Percentiles rank a stretch among this genome's conserved stretches.
Evolutionary conservation across 2,888 invertebrate genomes (phyloP).

Genomic region (Heliothis peltigera): DNA sequence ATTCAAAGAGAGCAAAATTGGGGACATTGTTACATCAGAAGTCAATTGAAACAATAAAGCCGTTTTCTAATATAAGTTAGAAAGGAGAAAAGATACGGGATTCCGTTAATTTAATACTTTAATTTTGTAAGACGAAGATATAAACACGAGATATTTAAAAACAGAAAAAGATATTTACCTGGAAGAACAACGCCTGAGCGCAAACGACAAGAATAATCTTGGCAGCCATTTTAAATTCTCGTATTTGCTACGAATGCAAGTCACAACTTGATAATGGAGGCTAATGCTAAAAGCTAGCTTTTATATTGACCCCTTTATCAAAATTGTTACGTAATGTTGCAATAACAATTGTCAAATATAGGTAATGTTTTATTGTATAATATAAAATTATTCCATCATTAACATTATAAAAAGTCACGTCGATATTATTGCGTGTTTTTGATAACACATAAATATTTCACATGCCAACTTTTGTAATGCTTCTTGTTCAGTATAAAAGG

Average conservation of each 20-base stretch:
- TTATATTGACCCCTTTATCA: conserved; percentile 37
- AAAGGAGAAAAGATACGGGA: not conserved
- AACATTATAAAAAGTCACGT: conserved; percentile 18
- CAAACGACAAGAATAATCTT: conserved; percentile 48
- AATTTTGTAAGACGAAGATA: too few relatives aligned
- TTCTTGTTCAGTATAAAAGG: conserved; percentile 24
- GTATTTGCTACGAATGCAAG: conserved; percentile 15
- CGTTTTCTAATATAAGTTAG: not conserved
- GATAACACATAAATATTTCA: conserved; percentile 4
- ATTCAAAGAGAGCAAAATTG: not conserved
- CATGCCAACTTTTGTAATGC: conserved; percentile 3
- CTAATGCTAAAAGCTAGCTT: not conserved
- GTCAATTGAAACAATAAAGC: not conserved
- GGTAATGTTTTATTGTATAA: conserved; percentile 36
- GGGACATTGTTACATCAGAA: not conserved
- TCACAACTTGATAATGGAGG: conserved; percentile 30
- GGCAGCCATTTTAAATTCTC: conserved; percentile 42
- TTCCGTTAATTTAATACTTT: too few relatives aligned
- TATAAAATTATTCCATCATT: conserved; percentile 6
- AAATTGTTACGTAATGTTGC: conserved; percentile 13
- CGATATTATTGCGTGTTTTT: not conserved
- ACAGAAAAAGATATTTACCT: conserved; percentile 40
- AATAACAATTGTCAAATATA: conserved; percentile 10
- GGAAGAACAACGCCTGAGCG: conserved; percentile 55
- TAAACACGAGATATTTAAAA: not conserved